Evolutionary conservation across 2,797 vertebrate genomes (phyloP), one percentile per base, ranked within the genome.

Genomic region (Chloroceryle amazona): DNA sequence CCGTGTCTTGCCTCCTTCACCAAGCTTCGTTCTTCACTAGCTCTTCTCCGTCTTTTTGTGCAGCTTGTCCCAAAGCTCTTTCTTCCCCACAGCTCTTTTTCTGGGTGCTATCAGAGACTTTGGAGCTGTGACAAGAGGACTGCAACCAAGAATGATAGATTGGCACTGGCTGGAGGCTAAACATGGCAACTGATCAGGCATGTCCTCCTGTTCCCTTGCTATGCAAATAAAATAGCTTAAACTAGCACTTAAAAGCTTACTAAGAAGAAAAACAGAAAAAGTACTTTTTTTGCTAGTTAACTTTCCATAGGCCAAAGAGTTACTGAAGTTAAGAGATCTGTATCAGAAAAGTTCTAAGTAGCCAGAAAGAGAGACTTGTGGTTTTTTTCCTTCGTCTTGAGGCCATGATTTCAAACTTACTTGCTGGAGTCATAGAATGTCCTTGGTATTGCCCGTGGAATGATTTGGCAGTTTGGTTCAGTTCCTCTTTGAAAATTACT

Each of bases 171-270:
- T 52, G 33, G 49, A 86, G 49, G 63, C 33, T 72, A n/a, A 67
- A 12, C 33, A 61, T 33, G 44, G 63, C 49, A 60, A 66, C 46
- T 55, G 72, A 6, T 68, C 62, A 70, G 73, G 84, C n/a, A 4
- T 54, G 75, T 51, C 75, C 44, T 81, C 31, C 46, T 46, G 14
- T 55, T 86, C 72, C 4, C 49, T 46, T 52, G 25, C 54, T 62
- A 9, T n/a, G 70, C 54, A 86, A 94, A 90, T 51, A 86, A 89
- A 96, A 93, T 25, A 72, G 21, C 25, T 93, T 68, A 52, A 80
- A 92, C 65, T 60, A 55, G 33, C 82, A 81, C 47, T 86, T 79
- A 60, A 86, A 74, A 79, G 29, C n/a, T 84, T 5, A 4, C 58
- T 73, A 60, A 81, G 31, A 90, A 89, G 26, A 39, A 80, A 86